phyloP scores from a whole-genome alignment of 2,888 invertebrate genomes.

The Helicoverpa assulta region DNA sequence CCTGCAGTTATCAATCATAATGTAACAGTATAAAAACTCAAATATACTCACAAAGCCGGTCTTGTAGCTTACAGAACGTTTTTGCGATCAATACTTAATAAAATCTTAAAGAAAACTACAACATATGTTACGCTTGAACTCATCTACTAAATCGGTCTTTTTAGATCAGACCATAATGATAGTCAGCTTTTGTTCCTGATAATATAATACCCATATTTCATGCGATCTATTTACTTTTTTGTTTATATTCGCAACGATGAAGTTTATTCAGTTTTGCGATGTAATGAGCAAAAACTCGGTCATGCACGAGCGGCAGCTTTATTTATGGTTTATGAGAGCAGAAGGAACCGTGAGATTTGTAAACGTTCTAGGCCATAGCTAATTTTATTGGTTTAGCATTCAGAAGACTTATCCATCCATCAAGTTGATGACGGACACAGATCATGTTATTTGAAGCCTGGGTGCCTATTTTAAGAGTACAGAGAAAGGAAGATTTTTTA shows the following conservation, averaged over 20 bases:
- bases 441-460: neutral
- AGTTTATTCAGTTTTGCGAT: constrained; percentile 65
- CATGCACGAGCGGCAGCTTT: constrained; percentile 66
- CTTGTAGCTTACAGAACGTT: constrained; percentile 30
- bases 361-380: constrained; percentile 49
- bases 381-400: constrained; percentile 59
- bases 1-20: constrained; percentile 66
- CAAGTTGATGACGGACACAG: neutral
- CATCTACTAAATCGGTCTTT: constrained; percentile 58
- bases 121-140: constrained; percentile 45
- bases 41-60: constrained; percentile 37
- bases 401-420: constrained; percentile 14
- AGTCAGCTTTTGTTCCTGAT: constrained; percentile 66
- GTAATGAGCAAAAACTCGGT: constrained; percentile 76
- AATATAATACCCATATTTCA: constrained; percentile 70
- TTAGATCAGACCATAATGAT: constrained; percentile 64
- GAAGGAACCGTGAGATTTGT: constrained; percentile 62
- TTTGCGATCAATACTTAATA: constrained; percentile 39
- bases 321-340: constrained; percentile 64
- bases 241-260: constrained; percentile 60
- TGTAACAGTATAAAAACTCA: constrained; percentile 49
- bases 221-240: constrained; percentile 74
- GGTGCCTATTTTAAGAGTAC: neutral
- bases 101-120: constrained; percentile 48
- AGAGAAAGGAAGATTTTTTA: neutral